Percentiles rank a stretch among this genome's conserved stretches.
Conservation (phyloP, 2,113 vertebrate genomes). For the Todiramphus chloris region DNA sequence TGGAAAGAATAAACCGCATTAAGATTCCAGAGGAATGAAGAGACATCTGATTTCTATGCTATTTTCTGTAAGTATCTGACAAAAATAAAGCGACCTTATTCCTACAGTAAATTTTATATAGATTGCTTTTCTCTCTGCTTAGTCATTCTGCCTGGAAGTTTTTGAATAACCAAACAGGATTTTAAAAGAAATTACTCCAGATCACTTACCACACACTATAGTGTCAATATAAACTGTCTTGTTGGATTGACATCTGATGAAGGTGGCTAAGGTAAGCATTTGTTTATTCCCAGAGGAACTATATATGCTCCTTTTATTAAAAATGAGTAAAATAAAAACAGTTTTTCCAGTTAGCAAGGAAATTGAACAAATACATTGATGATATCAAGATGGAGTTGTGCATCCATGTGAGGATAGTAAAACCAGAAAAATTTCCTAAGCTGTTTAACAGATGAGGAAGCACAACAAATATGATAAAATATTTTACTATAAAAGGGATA, state of each 20-base stretch:
- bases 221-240: neutral
- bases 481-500: neutral
- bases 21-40: neutral
- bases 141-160: constrained; percentile 26
- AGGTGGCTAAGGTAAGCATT: neutral
- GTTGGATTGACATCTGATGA: neutral
- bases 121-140: constrained; percentile 46
- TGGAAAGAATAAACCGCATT: neutral
- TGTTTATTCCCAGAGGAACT: neutral
- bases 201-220: constrained; percentile 8
- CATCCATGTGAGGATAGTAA: neutral
- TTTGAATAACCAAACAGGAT: constrained; percentile 22
- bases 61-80: constrained; percentile 23
- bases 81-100: neutral
- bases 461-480: neutral
- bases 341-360: neutral
- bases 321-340: neutral
- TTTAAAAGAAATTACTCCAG: constrained; percentile 29
- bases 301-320: neutral
- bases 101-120: constrained; percentile 28
- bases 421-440: neutral
- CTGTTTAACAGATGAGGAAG: neutral
- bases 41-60: constrained; percentile 29
- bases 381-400: neutral
- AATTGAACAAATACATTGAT: neutral